phyloP scores from a whole-genome alignment of 1,140 invertebrate species.

The Papilio aristodemus region DNA sequence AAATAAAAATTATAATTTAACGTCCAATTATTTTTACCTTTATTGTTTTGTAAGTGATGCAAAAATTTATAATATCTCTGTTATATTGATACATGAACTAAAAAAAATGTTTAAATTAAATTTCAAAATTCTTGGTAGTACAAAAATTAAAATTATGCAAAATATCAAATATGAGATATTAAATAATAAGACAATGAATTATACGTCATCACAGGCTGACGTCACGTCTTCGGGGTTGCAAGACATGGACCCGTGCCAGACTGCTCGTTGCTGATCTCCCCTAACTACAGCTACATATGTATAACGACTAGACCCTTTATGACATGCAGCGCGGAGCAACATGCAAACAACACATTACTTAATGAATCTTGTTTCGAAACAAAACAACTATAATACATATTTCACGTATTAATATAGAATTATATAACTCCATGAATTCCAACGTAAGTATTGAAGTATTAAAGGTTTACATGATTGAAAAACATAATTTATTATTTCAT shows the following conservation, averaged over 20 bases:
- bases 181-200: conserved; percentile 10
- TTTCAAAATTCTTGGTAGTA: too few species aligned
- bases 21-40: background rate
- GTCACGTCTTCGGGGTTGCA: conserved; percentile 36
- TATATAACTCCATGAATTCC: too few species aligned
- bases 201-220: conserved; percentile 38
- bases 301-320: conserved; percentile 4
- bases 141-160: too few species aligned
- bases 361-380: background rate
- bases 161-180: conserved; percentile 17
- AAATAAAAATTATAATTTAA: conserved; percentile 3
- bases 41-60: background rate
- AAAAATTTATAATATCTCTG: background rate
- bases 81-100: too few species aligned
- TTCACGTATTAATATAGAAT: too few species aligned
- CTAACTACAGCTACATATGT: background rate
- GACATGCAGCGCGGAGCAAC: too few species aligned
- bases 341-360: background rate
- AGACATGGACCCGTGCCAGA: conserved; percentile 48
- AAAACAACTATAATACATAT: too few species aligned
- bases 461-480: too few species aligned
- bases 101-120: too few species aligned
- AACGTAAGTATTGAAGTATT: too few species aligned
- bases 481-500: too few species aligned
- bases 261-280: conserved; percentile 26